Evolutionary conservation across 2,113 vertebrate genomes (phyloP).

Genomic region (Leptocoma aspasia): DNA sequence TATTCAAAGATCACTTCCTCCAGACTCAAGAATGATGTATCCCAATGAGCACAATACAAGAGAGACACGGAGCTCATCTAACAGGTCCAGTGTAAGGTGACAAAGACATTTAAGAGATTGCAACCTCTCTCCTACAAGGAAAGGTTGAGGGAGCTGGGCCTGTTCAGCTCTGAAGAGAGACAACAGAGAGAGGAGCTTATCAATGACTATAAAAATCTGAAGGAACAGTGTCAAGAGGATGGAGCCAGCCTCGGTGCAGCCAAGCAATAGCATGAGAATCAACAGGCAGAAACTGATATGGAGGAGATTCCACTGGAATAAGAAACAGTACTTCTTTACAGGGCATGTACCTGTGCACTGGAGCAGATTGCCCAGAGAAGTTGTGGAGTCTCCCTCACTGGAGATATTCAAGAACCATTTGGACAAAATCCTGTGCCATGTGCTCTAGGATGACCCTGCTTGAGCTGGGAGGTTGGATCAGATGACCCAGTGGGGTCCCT

Average conservation of each 20-base stretch:
- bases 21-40: neutral
- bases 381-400: neutral
- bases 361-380: neutral
- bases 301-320: neutral
- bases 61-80: neutral
- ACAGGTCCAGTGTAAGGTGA: neutral
- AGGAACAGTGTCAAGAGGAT: neutral
- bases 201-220: neutral
- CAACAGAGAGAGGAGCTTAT: neutral
- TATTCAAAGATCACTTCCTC: neutral
- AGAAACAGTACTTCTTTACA: neutral
- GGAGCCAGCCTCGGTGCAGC: neutral
- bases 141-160: neutral
- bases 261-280: neutral
- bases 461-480: neutral
- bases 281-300: rapidly evolving
- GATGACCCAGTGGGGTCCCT: rapidly evolving
- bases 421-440: neutral
- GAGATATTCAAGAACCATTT: neutral
- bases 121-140: rapidly evolving
- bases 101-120: no score
- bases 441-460: neutral
- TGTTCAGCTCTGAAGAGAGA: neutral
- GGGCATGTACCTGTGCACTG: neutral
- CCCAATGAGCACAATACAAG: neutral